These are phyloP conservation scores for Pollachius pollachius DNA, from an alignment of 2,113 vertebrate genomes.

Conservation along the genomic window DNA sequence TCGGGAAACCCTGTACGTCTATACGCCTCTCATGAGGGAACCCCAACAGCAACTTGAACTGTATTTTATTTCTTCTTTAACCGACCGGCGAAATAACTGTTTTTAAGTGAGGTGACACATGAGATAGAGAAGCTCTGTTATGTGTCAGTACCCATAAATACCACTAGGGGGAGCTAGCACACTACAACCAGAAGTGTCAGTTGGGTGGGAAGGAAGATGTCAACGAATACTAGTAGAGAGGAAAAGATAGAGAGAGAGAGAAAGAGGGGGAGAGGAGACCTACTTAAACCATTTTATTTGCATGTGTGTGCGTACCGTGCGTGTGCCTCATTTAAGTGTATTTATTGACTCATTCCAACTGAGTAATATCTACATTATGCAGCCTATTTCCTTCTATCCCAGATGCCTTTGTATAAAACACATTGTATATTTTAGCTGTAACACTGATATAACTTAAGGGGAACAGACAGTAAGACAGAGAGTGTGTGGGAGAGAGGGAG, in stretches of 20 bases:
- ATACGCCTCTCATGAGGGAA: background rate
- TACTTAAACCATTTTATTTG: constrained; percentile 11
- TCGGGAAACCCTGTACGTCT: constrained; percentile 8
- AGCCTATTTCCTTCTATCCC: constrained; percentile 32
- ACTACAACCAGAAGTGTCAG: constrained; percentile 15
- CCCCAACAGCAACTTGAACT: background rate
- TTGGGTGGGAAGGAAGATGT: background rate
- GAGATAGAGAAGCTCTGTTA: background rate
- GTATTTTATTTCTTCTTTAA: background rate
- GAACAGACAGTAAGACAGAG: background rate
- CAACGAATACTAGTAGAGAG: background rate
- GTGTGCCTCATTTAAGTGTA: constrained; percentile 29
- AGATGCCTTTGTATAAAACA: constrained; percentile 33
- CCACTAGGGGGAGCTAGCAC: constrained; percentile 64
- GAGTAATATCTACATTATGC: constrained; percentile 42
- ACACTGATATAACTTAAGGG: constrained; percentile 14
- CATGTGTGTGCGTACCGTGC: background rate
- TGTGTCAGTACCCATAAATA: constrained; percentile 12
- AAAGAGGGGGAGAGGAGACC: constrained; percentile 27
- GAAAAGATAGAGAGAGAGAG: constrained; percentile 25
- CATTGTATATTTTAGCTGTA: constrained; percentile 35
- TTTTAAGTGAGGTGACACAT: background rate
- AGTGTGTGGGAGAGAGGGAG: background rate
- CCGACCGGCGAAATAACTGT: background rate
- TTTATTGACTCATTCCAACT: constrained; percentile 48